These are phyloP conservation scores for Drosophila carrolli DNA, from an alignment of 1,140 invertebrate genomes.

Conservation along the genomic window DNA sequence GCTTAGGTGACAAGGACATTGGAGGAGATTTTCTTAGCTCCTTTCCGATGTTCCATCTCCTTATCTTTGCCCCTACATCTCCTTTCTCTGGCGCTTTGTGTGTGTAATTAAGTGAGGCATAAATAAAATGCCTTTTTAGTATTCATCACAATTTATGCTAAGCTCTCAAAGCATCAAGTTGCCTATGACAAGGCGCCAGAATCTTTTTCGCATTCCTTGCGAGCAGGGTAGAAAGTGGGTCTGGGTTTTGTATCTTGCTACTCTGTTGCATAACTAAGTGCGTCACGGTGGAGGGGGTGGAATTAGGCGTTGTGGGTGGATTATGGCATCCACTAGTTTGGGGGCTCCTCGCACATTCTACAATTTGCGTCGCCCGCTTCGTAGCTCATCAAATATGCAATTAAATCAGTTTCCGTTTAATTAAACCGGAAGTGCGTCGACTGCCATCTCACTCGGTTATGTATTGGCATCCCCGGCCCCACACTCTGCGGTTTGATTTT, in stretches of 20 bases:
- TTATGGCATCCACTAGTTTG: constrained; percentile 47
- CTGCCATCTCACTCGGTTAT: constrained; percentile 56
- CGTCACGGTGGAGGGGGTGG: constrained; percentile 20
- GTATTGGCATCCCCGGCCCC: constrained; percentile 45
- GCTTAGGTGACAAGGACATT: constrained; percentile 72
- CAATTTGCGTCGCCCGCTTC: constrained; percentile 61
- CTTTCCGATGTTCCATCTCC: constrained; percentile 6
- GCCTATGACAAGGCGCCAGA: constrained; percentile 51
- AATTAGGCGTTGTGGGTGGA: constrained; percentile 15
- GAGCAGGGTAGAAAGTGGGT: background rate
- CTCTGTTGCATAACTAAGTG: constrained; percentile 78
- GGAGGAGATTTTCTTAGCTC: constrained; percentile 39
- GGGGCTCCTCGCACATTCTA: constrained; percentile 49
- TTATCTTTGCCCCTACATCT: constrained; percentile 4
- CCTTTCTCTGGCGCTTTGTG: constrained; percentile 40
- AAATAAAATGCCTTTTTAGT: constrained; percentile 84
- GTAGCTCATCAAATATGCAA: constrained; percentile 84
- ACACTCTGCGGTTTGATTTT: constrained; percentile 65
- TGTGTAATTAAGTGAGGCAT: constrained; percentile 81
- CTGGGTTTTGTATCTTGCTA: constrained; percentile 45
- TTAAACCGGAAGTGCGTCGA: constrained; percentile 84
- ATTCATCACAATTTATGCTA: constrained; percentile 85
- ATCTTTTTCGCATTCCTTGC: constrained; percentile 42
- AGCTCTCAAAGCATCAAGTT: constrained; percentile 81
- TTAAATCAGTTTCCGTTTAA: constrained; percentile 85